Evolutionary conservation across 2,113 vertebrate species (phyloP), one percentile per base, ranked within the genome.

Genomic region (Gila orcuttii): DNA sequence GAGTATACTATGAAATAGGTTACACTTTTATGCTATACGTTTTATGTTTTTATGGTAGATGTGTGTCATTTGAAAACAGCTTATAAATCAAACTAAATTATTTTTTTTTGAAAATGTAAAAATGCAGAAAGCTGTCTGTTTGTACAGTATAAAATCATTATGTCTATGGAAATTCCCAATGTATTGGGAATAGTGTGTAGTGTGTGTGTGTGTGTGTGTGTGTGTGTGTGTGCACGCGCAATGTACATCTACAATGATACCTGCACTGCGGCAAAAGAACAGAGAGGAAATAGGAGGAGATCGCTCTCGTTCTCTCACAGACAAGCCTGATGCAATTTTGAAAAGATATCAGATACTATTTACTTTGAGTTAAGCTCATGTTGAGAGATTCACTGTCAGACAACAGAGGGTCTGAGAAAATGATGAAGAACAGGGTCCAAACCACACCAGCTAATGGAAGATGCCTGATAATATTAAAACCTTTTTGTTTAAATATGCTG

Each of bases 241-340:
- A 33, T 17, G 62, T 17, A 28, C 71, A 76, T 86, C 85, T 86
- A 79, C 55, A 86, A 21, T 68, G 69, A 13, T 82, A 82, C 85
- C 85, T 82, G 69, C 85, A 86, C 57, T 86, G 85, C 79, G 23
- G 85, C 57, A 50, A 66, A 42, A 39, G n/a, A 57, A 47, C 50
- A 47, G 76, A 79, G 62, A 15, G 36, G 47, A 75, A 85, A 82
- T 1, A 55, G 50, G 39, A 85, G 73, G 60, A 28, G 74, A 79
- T 71, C 57, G 9, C 11, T 74, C 81, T 80, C 85, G n/a, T 15
- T 82, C 47, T 75, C 89, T 60, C 89, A 84, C 57, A 89, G 85
- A 86, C 84, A 87, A 90, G 15, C 7, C 36, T 75, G 17, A 50
- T 28, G 59, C 50, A 15, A 13, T 69, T 76, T 71, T 50, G 9